A percentile compares a stretch with the other conserved stretches of the same genome.
Conservation (phyloP, 1,140 invertebrate genomes). For the Drosophila lacteicornis region DNA sequence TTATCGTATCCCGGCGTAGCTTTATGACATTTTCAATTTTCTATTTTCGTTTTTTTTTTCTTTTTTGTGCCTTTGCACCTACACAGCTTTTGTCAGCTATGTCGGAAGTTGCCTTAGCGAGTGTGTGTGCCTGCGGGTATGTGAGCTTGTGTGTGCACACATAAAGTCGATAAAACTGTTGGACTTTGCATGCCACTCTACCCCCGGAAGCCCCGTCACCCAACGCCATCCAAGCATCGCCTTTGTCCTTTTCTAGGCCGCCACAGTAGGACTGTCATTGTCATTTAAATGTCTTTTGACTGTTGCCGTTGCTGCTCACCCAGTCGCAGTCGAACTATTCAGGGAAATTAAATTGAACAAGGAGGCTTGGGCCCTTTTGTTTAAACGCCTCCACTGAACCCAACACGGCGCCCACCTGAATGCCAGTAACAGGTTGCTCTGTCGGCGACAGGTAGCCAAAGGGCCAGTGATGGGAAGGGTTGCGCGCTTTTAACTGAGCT, state of each 20-base stretch:
- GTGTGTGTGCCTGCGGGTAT: conserved; percentile 21
- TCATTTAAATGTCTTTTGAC: conserved; percentile 82
- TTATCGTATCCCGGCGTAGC: conserved; percentile 36
- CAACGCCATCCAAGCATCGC: conserved; percentile 17
- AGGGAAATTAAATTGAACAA: conserved; percentile 63
- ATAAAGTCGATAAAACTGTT: conserved; percentile 72
- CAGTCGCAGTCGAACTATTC: conserved; percentile 35
- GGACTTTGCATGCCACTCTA: conserved; percentile 55
- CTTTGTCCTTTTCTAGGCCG: conserved; percentile 51
- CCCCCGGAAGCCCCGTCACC: neutral
- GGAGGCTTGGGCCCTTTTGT: conserved; percentile 20
- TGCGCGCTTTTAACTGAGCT: neutral
- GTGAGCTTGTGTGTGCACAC: conserved; percentile 19
- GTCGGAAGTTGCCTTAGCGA: conserved; percentile 28
- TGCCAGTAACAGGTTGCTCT: conserved; percentile 34
- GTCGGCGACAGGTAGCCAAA: neutral
- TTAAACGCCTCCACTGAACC: conserved; percentile 1
- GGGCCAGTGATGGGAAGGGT: conserved; percentile 6
- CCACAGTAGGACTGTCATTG: conserved; percentile 75
- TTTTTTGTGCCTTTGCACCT: conserved; percentile 25
- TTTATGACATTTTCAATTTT: conserved; percentile 75
- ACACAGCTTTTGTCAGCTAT: conserved; percentile 46
- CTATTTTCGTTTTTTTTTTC: conserved; percentile 29
- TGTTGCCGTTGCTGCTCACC: conserved; percentile 58
- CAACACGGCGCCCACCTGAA: conserved; percentile 6